Percentiles rank a stretch among this genome's conserved stretches.
Conservation (phyloP, 2,888 invertebrate genomes). For the Cephus sareptanus region DNA sequence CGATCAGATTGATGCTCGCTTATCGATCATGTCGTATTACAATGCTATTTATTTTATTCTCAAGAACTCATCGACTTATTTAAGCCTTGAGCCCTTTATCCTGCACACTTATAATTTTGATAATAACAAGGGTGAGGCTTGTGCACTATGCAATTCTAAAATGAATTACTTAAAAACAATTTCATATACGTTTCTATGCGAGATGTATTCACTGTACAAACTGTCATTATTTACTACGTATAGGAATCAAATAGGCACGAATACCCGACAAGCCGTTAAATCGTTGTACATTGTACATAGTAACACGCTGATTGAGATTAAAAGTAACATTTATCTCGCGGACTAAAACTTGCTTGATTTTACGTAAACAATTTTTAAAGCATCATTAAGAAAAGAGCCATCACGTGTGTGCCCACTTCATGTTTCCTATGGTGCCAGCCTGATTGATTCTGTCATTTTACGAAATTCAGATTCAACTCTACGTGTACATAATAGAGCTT, state of each 20-base stretch:
- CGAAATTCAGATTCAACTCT: neutral
- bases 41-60: neutral
- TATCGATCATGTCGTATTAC: neutral
- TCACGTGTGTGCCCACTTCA: neutral
- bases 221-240: neutral
- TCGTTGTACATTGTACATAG: neutral
- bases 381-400: neutral
- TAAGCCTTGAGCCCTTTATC: neutral
- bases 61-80: neutral
- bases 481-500: neutral
- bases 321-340: neutral
- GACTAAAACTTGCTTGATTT: neutral
- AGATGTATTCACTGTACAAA: neutral
- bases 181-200: neutral
- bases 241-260: neutral
- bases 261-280: neutral
- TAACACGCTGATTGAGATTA: neutral
- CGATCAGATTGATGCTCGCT: neutral
- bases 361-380: neutral
- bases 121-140: neutral
- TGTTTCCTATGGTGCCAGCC: neutral
- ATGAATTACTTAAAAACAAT: conserved; percentile 1
- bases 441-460: neutral
- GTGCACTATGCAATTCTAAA: neutral
- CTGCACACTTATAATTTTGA: neutral